Base-by-base conservation (phyloP, 1,140 invertebrate genomes). In the Cheumatopsyche charites region DNA sequence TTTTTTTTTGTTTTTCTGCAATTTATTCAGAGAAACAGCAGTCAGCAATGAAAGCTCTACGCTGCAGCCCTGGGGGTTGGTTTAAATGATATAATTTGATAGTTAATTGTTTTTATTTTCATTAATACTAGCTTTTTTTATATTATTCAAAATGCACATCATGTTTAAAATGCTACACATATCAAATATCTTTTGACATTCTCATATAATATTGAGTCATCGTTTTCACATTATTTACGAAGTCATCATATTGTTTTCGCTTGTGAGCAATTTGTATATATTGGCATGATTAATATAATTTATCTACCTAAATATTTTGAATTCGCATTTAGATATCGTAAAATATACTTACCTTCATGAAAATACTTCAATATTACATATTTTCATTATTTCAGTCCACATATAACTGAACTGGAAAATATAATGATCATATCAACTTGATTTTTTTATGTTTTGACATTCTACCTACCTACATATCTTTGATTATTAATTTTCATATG, bases 41-140 rank as follows among this genome's bases (percentile, higher is more conserved):
- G 65, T 45, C 62, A 62, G 23, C 70, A 67, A 49, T 65, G 73
- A 75, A 36, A 36, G 66, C 42, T 55, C 61, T 19, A 58, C 49
- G 45, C 21, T 58, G 61, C 73, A 75, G 67, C 42, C 66, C 11
- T 70, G 73, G 71, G 73, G 73, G 73, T 75, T 75, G 73, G 73
- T 75, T 73, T 47, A 67, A 71, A 61, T 26, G 42, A 52, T n/a
- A n/a, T 70, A n/a, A 45, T 62, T 73, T 15, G 36, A 42, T 61
- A 55, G 17, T 70, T 67, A 25, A 45, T 42, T 67, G 65, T 62
- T 55, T 70, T 23, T 70, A 55, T 29, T 67, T 67, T 26, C 23
- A 5, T 63, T 11, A 63, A 63, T 25, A 69, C 45, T 7, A 25
- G 61, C 36, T 62, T 70, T 43, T 62, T 49, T 25, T 52, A 62